A percentile compares a stretch with the other conserved stretches of the same genome.
phyloP scores from a whole-genome alignment of 1,140 invertebrate genomes.

The Micrasema minimum region DNA sequence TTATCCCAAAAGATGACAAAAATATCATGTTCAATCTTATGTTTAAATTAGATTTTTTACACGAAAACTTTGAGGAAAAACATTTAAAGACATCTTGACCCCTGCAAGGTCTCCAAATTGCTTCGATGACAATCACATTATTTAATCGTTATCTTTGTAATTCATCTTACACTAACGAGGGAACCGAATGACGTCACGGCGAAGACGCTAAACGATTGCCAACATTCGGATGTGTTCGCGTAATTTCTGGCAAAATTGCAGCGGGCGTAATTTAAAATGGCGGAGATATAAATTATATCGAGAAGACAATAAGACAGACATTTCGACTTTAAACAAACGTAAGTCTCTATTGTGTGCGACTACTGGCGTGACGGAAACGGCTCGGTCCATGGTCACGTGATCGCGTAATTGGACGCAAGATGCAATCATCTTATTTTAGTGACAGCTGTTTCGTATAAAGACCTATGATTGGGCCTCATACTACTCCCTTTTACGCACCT shows the following conservation, averaged over 20 bases:
- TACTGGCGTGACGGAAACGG: constrained; percentile 14
- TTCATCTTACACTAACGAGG: neutral
- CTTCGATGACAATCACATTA: neutral
- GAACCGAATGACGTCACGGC: neutral
- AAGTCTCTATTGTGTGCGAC: constrained; percentile 16
- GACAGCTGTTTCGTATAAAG: too few species aligned
- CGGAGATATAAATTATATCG: constrained; percentile 14
- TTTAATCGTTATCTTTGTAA: neutral
- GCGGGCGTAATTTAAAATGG: constrained; percentile 26
- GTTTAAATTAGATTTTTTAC: too few species aligned
- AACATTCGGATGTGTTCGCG: constrained; percentile 10
- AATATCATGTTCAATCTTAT: too few species aligned
- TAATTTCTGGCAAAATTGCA: neutral
- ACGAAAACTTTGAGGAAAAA: too few species aligned
- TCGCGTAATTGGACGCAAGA: neutral
- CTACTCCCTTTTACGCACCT: too few species aligned
- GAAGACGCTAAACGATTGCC: neutral
- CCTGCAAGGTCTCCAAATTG: too few species aligned
- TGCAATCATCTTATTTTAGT: too few species aligned
- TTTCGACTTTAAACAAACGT: neutral
- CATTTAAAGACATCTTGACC: too few species aligned
- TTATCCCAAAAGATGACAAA: too few species aligned
- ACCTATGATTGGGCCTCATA: too few species aligned
- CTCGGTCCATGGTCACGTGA: constrained; percentile 7
- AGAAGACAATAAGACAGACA: constrained; percentile 16